Percentiles rank a stretch among this genome's conserved stretches.
Evolutionary conservation across 2,888 invertebrate genomes (phyloP).

Genomic region (Idaea aversata): DNA sequence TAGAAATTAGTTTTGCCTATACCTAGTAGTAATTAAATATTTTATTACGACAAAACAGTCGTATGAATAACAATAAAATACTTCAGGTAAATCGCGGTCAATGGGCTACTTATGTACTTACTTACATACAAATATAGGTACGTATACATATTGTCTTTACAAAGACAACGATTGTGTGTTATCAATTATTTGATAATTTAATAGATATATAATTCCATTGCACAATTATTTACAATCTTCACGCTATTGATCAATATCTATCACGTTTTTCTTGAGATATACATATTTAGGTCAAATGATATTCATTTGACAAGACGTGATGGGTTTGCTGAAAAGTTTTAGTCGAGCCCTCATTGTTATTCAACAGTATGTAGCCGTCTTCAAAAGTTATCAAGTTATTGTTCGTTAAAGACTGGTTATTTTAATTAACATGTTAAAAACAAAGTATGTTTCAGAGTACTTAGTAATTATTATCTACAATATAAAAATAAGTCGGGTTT

Average conservation of each 20-base stretch:
- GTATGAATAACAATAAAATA: not conserved
- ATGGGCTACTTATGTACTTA: slow-evolving; percentile 37
- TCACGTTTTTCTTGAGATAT: not conserved
- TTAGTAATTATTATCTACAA: too few species aligned
- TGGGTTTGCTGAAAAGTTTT: too few species aligned
- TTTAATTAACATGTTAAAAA: too few species aligned
- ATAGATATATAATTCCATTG: slow-evolving; percentile 19
- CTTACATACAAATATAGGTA: slow-evolving; percentile 15
- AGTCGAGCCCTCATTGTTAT: too few species aligned
- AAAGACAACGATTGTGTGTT: not conserved
- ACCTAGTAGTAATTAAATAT: too few species aligned
- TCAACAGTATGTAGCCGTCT: too few species aligned
- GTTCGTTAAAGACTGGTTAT: too few species aligned
- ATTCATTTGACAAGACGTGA: not conserved
- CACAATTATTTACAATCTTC: slow-evolving; percentile 15
- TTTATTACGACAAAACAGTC: not conserved
- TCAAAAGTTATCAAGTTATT: too few species aligned
- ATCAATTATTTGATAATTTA: not conserved
- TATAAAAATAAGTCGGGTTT: too few species aligned
- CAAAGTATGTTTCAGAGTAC: too few species aligned
- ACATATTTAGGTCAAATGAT: not conserved
- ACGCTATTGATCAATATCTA: not conserved
- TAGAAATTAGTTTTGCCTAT: too few species aligned
- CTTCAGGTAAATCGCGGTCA: slow-evolving; percentile 40
- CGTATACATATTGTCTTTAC: not conserved